Evolutionary conservation across 2,113 vertebrate species (phyloP).

Genomic region (Chloropsis hardwickii): DNA sequence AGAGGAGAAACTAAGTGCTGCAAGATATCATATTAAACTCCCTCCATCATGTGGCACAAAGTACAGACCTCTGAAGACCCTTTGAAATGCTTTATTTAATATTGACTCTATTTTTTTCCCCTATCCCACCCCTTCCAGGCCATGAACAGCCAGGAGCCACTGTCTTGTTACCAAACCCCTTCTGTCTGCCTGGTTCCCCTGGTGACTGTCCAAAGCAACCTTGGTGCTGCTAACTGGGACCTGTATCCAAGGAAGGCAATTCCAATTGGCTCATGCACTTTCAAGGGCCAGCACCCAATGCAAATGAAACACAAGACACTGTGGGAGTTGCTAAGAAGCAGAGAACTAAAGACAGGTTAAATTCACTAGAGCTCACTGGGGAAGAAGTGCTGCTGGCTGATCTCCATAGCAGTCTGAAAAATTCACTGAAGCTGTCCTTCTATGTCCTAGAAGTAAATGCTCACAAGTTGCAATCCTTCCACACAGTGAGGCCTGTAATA

Average conservation of each 20-base stretch:
- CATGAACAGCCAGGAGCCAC: background rate
- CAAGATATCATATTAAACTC: background rate
- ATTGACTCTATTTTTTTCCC: background rate
- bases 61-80: background rate
- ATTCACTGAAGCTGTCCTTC: background rate
- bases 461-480: background rate
- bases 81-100: background rate
- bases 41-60: background rate
- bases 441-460: background rate
- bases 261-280: background rate
- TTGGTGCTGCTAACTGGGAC: background rate
- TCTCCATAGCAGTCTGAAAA: background rate
- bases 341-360: background rate
- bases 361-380: background rate
- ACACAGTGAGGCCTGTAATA: background rate
- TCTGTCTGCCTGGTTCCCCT: background rate
- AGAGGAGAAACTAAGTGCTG: conserved; percentile 61
- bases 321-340: background rate
- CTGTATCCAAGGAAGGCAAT: background rate
- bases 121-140: background rate
- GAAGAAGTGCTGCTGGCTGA: background rate
- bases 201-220: background rate
- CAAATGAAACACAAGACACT: background rate
- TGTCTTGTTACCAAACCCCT: background rate
- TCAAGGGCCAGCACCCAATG: background rate